phyloP scores from a whole-genome alignment of 1,140 invertebrate species.

The Meloidogyne chitwoodi region DNA sequence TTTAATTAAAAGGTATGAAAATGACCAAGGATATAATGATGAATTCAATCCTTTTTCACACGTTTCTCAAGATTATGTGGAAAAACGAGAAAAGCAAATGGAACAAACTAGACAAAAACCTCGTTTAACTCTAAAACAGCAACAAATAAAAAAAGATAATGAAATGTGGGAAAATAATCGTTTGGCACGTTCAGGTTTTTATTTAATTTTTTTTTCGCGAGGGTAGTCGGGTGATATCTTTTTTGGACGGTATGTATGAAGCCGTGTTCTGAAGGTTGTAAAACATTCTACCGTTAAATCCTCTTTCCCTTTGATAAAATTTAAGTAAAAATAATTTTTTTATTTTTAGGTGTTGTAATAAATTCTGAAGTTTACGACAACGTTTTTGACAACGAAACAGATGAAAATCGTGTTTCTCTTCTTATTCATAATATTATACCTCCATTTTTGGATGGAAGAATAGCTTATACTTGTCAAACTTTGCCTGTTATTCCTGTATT shows the following conservation, averaged over 20 bases:
- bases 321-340: neutral
- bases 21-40: constrained; percentile 88
- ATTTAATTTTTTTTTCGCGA: neutral
- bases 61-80: constrained; percentile 67
- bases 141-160: constrained; percentile 71
- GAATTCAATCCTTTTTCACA: constrained; percentile 85
- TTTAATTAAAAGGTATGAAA: constrained; percentile 71
- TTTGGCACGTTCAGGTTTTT: constrained; percentile 67
- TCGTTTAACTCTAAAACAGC: constrained; percentile 51
- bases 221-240: no score
- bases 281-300: no score
- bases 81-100: constrained; percentile 55
- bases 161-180: constrained; percentile 97
- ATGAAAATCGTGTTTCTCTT: constrained; percentile 87
- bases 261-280: no score
- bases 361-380: constrained; percentile 86
- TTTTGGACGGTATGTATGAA: no score
- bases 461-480: constrained; percentile 97
- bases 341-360: constrained; percentile 73
- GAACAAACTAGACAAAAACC: constrained; percentile 55
- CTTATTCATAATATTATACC: constrained; percentile 97
- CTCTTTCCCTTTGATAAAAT: no score
- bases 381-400: constrained; percentile 79
- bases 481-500: constrained; percentile 87
- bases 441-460: constrained; percentile 94